Base-by-base conservation (phyloP, 2,888 invertebrate genomes). In the Choreutis nemorana region DNA sequence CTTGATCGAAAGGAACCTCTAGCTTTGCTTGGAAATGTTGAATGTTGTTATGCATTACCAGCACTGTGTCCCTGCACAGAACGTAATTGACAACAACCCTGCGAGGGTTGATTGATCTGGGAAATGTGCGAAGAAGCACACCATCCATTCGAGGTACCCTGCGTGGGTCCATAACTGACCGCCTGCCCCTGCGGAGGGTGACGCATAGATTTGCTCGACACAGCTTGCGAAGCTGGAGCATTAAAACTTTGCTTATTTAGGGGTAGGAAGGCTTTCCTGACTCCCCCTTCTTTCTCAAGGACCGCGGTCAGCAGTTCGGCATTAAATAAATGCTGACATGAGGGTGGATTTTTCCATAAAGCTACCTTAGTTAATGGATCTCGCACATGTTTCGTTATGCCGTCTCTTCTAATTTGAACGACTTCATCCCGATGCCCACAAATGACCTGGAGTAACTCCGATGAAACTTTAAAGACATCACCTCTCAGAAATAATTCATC, bases 121-220 rank as follows among this genome's bases (percentile, higher is more conserved):
- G 4, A 8, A 9, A 15, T 21, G 2, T 8, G 15, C n/a, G 7
- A 3, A 2, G 23, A 23, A n/a, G 23, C 15, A n/a, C 21, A 22
- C 8, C 5, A 27, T 10, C 14, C 24, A 13, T 26, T 9, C 14
- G 4, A 24, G 3, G 32, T 18, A 20, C 32, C 32, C 35, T 35
- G 33, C 31, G 36, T 31, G 32, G 29, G 39, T 26, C 25, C 30
- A 21, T 20, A 16, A n/a, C n/a, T n/a, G n/a, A n/a, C 9, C 23
- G 16, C 22, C 14, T 11, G 14, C 28, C 35, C 36, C 31, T 32
- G 36, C 35, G 35, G 32, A 30, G 34, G 33, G 25, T 28, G 33
- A 33, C 29, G 10, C 9, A n/a, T n/a, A n/a, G n/a, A n/a, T n/a
- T n/a, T n/a, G n/a, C n/a, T n/a, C n/a, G n/a, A n/a, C n/a, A n/a